Evolutionary conservation across 2,888 invertebrate species (phyloP).

Genomic region (Scaptomyza parva): DNA sequence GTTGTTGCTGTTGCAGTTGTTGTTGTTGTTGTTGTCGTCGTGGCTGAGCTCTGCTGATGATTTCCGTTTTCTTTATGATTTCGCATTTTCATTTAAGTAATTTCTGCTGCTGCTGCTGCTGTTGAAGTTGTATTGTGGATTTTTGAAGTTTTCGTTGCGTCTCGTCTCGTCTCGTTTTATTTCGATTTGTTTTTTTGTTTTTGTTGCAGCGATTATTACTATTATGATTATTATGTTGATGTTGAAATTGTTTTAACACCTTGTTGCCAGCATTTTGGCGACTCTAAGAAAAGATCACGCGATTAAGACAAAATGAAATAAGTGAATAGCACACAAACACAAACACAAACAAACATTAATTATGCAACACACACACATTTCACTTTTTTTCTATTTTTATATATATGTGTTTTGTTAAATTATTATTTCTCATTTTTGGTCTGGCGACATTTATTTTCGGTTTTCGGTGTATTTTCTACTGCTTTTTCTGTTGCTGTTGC

Average conservation of each 20-base stretch:
- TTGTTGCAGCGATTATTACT: conserved; percentile 36
- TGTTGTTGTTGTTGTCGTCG: conserved; percentile 46
- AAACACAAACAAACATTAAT: conserved; percentile 19
- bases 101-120: too few species aligned
- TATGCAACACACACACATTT: conserved; percentile 48
- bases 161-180: conserved; percentile 20
- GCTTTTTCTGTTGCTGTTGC: conserved; percentile 32
- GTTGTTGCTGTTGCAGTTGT: conserved; percentile 38
- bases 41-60: conserved; percentile 68
- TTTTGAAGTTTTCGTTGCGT: conserved; percentile 37
- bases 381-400: conserved; percentile 35
- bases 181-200: conserved; percentile 7
- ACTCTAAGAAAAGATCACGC: conserved; percentile 43
- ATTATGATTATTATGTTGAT: conserved; percentile 51
- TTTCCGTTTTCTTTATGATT: conserved; percentile 77
- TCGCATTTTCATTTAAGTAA: conserved; percentile 77
- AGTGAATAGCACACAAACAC: conserved; percentile 32
- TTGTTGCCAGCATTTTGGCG: conserved; percentile 62
- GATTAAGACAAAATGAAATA: conserved; percentile 29
- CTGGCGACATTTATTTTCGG: conserved; percentile 39
- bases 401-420: conserved; percentile 26
- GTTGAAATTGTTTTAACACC: conserved; percentile 66
- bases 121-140: conserved; percentile 16
- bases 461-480: not conserved
- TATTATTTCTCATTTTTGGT: conserved; percentile 39